Conservation (phyloP, 2,797 vertebrate species). For the Lepidocolaptes lacrymiger region DNA sequence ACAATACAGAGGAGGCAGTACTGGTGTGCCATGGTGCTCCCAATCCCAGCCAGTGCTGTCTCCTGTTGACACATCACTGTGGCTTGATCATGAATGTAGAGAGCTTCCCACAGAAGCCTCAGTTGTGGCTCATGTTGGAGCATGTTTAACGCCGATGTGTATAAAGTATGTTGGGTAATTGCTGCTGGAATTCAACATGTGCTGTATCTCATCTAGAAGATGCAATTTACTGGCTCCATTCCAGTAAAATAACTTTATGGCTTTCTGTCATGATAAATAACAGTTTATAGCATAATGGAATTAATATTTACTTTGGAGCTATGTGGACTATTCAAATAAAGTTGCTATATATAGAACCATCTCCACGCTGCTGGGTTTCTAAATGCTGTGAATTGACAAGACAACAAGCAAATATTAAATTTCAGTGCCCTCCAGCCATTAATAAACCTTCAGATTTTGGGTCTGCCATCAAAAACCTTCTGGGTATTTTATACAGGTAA, state of each 20-base stretch:
- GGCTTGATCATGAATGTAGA: background rate
- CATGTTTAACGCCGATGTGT: background rate
- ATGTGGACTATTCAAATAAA: conserved; percentile 65
- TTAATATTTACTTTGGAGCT: conserved; percentile 78
- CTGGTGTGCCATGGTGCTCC: background rate
- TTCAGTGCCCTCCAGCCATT: background rate
- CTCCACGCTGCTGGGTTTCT: background rate
- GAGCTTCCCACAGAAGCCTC: background rate
- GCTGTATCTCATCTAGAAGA: conserved; percentile 52
- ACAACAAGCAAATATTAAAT: background rate
- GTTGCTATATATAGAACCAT: conserved; percentile 40
- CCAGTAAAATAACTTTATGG: conserved; percentile 71
- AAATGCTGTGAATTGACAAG: background rate
- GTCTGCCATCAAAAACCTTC: background rate
- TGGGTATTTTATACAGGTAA: background rate
- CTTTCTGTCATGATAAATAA: conserved; percentile 75
- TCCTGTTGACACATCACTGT: background rate
- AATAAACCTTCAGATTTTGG: background rate
- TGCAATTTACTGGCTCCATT: conserved; percentile 63
- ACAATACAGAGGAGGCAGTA: background rate
- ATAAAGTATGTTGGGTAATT: conserved; percentile 2
- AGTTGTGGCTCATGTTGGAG: background rate
- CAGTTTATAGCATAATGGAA: conserved; percentile 76
- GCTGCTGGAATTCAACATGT: background rate
- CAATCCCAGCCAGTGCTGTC: background rate